Evolutionary conservation across 2,113 vertebrate genomes (phyloP).

Genomic region (Camarhynchus parvulus): DNA sequence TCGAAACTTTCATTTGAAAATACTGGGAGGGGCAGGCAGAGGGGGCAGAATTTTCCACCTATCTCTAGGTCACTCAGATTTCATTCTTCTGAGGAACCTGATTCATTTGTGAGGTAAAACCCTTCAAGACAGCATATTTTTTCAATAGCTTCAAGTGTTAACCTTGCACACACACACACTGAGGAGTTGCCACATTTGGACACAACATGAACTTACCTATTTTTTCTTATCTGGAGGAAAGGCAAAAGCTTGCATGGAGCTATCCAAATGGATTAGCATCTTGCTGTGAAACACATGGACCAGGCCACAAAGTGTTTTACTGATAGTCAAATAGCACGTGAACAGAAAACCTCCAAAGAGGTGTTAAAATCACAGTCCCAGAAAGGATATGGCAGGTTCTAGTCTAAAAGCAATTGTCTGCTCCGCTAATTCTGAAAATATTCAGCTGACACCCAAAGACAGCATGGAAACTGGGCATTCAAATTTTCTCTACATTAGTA

Average conservation of each 20-base stretch:
- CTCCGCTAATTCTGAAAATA: background rate
- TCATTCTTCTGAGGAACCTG: background rate
- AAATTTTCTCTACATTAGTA: background rate
- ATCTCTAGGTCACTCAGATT: background rate
- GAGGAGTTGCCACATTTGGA: background rate
- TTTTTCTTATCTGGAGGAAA: background rate
- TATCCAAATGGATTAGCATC: background rate
- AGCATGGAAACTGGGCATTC: background rate
- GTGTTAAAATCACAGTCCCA: background rate
- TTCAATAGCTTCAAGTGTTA: background rate
- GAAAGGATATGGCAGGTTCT: background rate
- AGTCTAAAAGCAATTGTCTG: background rate
- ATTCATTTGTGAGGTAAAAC: background rate
- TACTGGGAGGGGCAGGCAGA: fast-evolving
- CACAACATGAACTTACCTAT: background rate
- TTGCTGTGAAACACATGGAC: background rate
- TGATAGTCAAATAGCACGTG: fast-evolving
- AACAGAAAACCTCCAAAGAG: background rate
- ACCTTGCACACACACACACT: background rate
- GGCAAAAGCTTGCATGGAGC: background rate
- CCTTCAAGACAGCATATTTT: background rate
- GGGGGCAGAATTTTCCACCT: background rate
- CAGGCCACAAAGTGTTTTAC: background rate
- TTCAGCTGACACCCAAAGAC: background rate
- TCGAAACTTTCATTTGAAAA: background rate